Evolutionary conservation across 2,113 vertebrate species (phyloP).

Genomic region (Indicator maculatus): DNA sequence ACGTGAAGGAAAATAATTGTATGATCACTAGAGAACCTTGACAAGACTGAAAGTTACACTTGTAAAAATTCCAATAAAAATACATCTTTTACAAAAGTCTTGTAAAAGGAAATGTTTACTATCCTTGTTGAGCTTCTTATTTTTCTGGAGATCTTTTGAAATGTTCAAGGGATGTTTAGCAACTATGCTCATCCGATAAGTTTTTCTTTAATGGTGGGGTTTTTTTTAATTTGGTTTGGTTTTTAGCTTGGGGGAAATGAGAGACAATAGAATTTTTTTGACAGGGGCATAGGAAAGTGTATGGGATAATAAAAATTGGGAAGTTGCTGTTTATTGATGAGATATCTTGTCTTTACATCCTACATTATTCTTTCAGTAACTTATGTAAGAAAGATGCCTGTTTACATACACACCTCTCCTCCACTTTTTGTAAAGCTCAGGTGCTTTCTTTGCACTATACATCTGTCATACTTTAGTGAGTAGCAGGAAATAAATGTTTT

Average conservation of each 20-base stretch:
- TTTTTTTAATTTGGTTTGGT: neutral
- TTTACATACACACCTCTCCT: neutral
- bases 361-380: neutral
- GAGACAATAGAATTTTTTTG: neutral
- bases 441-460: neutral
- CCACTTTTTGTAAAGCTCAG: neutral
- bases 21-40: neutral
- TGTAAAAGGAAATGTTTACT: conserved; percentile 31
- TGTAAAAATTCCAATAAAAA: conserved; percentile 34
- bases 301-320: neutral
- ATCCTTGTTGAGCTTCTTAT: neutral
- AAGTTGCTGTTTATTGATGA: conserved; percentile 9
- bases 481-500: neutral
- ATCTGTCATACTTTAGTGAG: neutral
- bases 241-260: neutral
- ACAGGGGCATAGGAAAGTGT: neutral
- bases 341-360: neutral
- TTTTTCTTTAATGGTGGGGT: neutral
- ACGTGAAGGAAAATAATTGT: conserved; percentile 33
- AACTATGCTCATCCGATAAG: neutral
- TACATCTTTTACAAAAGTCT: conserved; percentile 4
- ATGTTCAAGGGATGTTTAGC: neutral
- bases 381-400: neutral
- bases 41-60: conserved; percentile 4
- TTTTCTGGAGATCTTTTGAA: conserved; percentile 29